Evolutionary conservation across 2,797 vertebrate species (phyloP), one percentile per base, ranked within the genome.

Genomic region (Acrossocheilus wenchowensis): DNA sequence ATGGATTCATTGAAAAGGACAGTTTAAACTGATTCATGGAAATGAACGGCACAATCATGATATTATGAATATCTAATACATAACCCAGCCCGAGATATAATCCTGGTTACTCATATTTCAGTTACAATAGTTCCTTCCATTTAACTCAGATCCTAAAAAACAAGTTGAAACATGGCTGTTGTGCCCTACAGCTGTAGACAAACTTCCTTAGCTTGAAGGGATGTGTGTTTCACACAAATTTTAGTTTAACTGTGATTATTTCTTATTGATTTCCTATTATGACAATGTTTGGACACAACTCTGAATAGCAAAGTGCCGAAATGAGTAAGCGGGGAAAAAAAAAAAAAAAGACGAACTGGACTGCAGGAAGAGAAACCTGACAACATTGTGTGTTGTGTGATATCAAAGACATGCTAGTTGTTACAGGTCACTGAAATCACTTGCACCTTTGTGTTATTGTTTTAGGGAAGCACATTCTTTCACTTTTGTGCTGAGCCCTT

Each of bases 161-260:
- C 81, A 78, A 79, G 87, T 87, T 82, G 50, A 69, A 90, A 72
- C 89, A 79, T 15, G 39, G 78, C 81, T 80, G 86, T 85, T 87
- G 87, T 84, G 78, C 88, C 66, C 68, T 34, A 43, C 62, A 89
- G 84, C 83, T 86, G 71, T 52, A 39, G 48, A 17, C 73, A 86
- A 68, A 78, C 82, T 83, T 85, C 45, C 60, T 66, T 77, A 50
- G 60, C 73, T 77, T 87, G 39, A 84, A 87, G 82, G 50, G 14
- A 77, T 54, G 62, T 83, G 54, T 77, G 66, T 68, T 26, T 75
- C 14, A 85, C 15, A 41, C 34, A 19, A 17, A 54, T 83, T 75
- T 81, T 4, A 64, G n/a, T 83, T 86, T 34, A 21, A 77, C 75
- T 78, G 62, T 83, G 21, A 39, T 64, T 23, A 75, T 26, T 36